Evolutionary conservation across 2,797 vertebrate species (phyloP).

Genomic region (Chelon labrosus): DNA sequence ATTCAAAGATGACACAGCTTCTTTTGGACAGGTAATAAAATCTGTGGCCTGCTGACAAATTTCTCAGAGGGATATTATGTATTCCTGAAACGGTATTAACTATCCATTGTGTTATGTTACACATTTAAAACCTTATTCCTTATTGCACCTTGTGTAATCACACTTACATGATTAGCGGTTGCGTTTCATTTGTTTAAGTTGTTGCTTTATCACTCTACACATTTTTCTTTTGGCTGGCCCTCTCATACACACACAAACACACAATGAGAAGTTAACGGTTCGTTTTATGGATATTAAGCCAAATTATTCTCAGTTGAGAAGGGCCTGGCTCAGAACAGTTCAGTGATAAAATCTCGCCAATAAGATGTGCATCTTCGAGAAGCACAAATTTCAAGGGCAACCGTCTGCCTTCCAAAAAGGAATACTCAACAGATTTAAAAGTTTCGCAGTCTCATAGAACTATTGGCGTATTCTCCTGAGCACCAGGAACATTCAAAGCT

Average conservation of each 20-base stretch:
- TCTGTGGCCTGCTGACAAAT: neutral
- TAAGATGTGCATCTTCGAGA: conserved; percentile 28
- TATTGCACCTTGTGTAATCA: conserved; percentile 8
- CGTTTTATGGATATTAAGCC: conserved; percentile 33
- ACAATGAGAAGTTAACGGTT: conserved; percentile 35
- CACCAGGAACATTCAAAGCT: neutral
- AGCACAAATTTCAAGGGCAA: conserved; percentile 37
- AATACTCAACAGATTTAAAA: conserved; percentile 35
- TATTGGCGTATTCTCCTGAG: conserved; percentile 24
- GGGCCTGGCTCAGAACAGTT: conserved; percentile 10
- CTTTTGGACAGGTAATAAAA: neutral
- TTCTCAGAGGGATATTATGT: neutral
- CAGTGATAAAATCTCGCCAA: conserved; percentile 22
- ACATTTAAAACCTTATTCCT: neutral
- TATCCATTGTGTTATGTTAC: neutral
- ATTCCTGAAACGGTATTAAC: neutral
- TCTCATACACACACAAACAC: neutral
- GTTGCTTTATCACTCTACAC: neutral
- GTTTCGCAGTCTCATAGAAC: conserved; percentile 14
- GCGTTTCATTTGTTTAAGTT: conserved; percentile 22
- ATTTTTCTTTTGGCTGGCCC: neutral
- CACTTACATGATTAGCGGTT: conserved; percentile 11
- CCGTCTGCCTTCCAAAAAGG: conserved; percentile 9
- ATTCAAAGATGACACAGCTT: neutral
- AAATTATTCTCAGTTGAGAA: conserved; percentile 31